phyloP scores from a whole-genome alignment of 2,888 invertebrate genomes.

The Xestia rhomboidea region DNA sequence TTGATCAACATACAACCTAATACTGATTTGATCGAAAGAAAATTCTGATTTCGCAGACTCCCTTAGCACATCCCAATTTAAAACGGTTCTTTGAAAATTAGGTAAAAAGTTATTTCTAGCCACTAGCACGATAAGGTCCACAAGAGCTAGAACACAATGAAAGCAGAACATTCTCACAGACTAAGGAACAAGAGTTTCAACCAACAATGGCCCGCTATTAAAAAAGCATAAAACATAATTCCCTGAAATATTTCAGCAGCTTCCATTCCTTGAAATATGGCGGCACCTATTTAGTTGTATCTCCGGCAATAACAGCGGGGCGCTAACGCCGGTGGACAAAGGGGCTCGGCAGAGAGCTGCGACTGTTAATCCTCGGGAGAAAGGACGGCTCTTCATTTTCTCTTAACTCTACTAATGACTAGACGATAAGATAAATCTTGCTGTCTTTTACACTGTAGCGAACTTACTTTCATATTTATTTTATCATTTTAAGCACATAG shows the following conservation, averaged over 20 bases:
- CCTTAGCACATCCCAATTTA: neutral
- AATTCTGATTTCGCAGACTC: neutral
- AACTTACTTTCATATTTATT: constrained; percentile 19
- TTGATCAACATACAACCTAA: neutral
- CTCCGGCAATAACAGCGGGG: constrained; percentile 38
- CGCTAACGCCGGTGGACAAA: constrained; percentile 46
- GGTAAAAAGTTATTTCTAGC: neutral
- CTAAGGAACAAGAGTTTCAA: neutral
- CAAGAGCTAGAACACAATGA: neutral
- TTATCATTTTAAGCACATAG: neutral
- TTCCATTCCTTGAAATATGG: constrained; percentile 19
- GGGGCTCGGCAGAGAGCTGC: constrained; percentile 37
- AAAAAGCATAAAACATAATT: neutral
- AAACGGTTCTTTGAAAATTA: neutral
- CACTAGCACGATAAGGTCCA: neutral
- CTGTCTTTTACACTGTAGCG: constrained; percentile 31
- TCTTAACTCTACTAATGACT: constrained; percentile 65
- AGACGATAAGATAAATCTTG: constrained; percentile 58
- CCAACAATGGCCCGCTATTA: neutral
- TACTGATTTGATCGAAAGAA: neutral
- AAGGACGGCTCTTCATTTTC: constrained; percentile 58
- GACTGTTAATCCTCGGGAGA: constrained; percentile 42
- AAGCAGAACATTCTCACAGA: neutral
- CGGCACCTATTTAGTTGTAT: constrained; percentile 36
- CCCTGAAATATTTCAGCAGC: constrained; percentile 13